phyloP scores from a whole-genome alignment of 1,140 invertebrate species.

The Hyles vespertilio region DNA sequence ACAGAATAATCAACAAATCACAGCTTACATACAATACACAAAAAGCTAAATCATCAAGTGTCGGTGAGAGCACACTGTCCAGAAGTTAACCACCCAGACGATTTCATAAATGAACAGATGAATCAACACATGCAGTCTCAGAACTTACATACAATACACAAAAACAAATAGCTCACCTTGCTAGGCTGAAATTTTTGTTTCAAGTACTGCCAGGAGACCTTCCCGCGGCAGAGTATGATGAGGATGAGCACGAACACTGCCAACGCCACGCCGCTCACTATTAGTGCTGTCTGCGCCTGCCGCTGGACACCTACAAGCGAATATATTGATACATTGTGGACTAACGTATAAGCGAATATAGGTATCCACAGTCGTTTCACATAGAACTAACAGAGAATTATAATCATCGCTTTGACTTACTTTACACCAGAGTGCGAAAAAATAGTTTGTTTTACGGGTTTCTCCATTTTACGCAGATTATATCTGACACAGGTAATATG shows the following conservation, averaged over 20 bases:
- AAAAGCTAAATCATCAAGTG: too few relatives aligned
- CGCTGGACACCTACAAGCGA: constrained; percentile 50
- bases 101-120: neutral
- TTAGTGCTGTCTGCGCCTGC: constrained; percentile 55
- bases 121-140: neutral
- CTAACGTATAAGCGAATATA: neutral
- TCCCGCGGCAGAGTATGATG: constrained; percentile 49
- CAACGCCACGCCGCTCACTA: constrained; percentile 54
- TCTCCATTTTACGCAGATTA: too few relatives aligned
- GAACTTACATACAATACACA: neutral
- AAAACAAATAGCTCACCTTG: constrained; percentile 37
- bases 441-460: too few relatives aligned
- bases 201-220: constrained; percentile 54
- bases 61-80: too few relatives aligned
- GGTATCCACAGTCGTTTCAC: neutral
- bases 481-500: too few relatives aligned
- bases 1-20: too few relatives aligned
- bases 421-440: too few relatives aligned
- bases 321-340: constrained; percentile 7
- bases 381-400: too few relatives aligned
- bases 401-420: too few relatives aligned
- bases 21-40: too few relatives aligned
- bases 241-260: constrained; percentile 49
- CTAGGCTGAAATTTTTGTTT: constrained; percentile 59
- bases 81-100: neutral